phyloP scores from a whole-genome alignment of 2,113 vertebrate species.

The Cyprinodon variegatus region DNA sequence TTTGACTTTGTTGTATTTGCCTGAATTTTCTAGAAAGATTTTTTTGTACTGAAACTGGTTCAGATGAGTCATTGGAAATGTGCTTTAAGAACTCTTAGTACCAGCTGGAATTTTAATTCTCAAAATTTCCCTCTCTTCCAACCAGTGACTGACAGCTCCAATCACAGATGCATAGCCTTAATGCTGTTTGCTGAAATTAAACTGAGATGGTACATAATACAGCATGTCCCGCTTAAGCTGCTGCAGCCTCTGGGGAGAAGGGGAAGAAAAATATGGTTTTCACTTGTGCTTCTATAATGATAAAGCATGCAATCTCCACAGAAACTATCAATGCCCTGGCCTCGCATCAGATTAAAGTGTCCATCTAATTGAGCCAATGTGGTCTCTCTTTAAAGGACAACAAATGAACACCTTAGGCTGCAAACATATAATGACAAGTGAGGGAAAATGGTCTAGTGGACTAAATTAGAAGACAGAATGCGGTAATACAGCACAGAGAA shows the following conservation, averaged over 20 bases:
- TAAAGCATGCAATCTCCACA: conserved; percentile 57
- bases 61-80: neutral
- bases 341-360: conserved; percentile 67
- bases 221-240: conserved; percentile 29
- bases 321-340: conserved; percentile 31
- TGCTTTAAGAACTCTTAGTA: neutral
- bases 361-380: conserved; percentile 65
- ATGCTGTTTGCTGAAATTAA: conserved; percentile 65
- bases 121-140: conserved; percentile 1
- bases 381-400: conserved; percentile 43
- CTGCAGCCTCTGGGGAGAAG: conserved; percentile 29
- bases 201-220: conserved; percentile 29
- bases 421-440: neutral
- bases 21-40: too few species aligned
- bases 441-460: neutral
- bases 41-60: neutral
- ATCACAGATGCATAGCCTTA: conserved; percentile 54
- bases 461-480: neutral
- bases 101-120: conserved; percentile 11
- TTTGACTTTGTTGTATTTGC: too few species aligned
- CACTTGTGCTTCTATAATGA: conserved; percentile 71
- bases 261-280: conserved; percentile 51
- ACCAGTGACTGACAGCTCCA: conserved; percentile 65
- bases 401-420: conserved; percentile 13
- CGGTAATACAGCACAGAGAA: neutral